These are phyloP conservation scores for Sinocyclocheilus maitianheensis DNA, from an alignment of 2,113 vertebrate genomes.

Conservation along the genomic window DNA sequence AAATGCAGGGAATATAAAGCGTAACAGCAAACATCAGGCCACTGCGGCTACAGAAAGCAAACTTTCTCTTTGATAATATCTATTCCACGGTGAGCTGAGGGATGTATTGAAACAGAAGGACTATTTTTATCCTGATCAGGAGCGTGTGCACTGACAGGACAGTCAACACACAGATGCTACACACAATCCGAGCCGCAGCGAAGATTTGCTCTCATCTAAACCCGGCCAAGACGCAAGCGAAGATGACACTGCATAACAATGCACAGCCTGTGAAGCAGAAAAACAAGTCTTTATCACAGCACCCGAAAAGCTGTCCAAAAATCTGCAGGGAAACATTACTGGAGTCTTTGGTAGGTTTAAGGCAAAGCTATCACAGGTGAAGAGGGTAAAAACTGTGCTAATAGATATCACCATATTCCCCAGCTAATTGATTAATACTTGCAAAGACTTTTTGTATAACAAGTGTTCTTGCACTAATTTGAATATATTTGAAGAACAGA, in stretches of 20 bases:
- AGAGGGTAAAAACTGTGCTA: background rate
- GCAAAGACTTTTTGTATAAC: too few species aligned
- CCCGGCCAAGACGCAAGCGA: background rate
- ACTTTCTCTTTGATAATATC: conserved; percentile 31
- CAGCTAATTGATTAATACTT: too few species aligned
- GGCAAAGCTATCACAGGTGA: background rate
- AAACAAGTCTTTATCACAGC: conserved; percentile 16
- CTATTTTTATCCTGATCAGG: conserved; percentile 53
- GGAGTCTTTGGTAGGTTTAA: background rate
- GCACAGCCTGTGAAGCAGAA: conserved; percentile 33
- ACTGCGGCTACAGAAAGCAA: conserved; percentile 5
- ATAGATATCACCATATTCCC: too few species aligned
- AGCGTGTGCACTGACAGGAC: conserved; percentile 39
- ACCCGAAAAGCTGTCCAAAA: background rate
- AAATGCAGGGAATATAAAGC: background rate
- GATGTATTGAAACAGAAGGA: conserved; percentile 34
- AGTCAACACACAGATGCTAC: conserved; percentile 33
- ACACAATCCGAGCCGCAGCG: background rate
- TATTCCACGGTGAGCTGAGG: background rate
- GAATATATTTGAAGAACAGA: background rate
- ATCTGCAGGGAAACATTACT: conserved; percentile 5
- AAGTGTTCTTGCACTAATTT: background rate
- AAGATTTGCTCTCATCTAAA: conserved; percentile 27
- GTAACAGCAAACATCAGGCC: conserved; percentile 9
- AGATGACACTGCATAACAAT: conserved; percentile 40